Conservation (phyloP, 2,888 invertebrate genomes). For the Acleris sparsana region DNA sequence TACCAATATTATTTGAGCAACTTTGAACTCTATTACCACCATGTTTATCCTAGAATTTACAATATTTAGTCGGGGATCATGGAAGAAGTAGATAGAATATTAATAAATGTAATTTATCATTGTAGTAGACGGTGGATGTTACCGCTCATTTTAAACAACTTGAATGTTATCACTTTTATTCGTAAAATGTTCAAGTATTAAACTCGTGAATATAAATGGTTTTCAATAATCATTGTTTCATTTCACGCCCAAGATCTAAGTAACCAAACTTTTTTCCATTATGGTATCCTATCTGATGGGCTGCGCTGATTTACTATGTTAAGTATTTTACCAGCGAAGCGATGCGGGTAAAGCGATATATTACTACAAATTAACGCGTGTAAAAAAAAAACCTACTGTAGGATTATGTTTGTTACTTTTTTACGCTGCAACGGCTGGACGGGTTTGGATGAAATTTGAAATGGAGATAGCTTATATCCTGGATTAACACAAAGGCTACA, state of each 20-base stretch:
- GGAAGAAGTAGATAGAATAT: conserved; percentile 54
- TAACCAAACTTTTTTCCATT: not conserved
- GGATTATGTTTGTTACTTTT: too few relatives aligned
- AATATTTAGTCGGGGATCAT: conserved; percentile 22
- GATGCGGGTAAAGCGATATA: too few relatives aligned
- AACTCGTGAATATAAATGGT: conserved; percentile 78
- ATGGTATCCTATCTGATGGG: too few relatives aligned
- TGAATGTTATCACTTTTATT: conserved; percentile 77
- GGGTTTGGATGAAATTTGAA: too few relatives aligned
- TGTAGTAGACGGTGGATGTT: conserved; percentile 54
- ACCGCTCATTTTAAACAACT: conserved; percentile 62
- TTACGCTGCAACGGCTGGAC: too few relatives aligned
- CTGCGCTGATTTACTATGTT: too few relatives aligned
- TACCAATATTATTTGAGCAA: conserved; percentile 5
- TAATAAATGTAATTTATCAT: conserved; percentile 61
- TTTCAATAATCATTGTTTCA: conserved; percentile 70
- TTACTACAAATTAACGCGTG: too few relatives aligned
- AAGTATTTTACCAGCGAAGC: too few relatives aligned
- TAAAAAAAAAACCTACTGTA: too few relatives aligned
- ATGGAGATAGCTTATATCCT: too few relatives aligned
- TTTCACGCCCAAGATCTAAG: conserved; percentile 34
- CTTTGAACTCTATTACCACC: conserved; percentile 10
- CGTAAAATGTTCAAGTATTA: conserved; percentile 67
- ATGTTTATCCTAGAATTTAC: conserved; percentile 27
- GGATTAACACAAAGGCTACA: too few relatives aligned